Conservation (phyloP, 2,113 vertebrate species). For the Anolis carolinensis region DNA sequence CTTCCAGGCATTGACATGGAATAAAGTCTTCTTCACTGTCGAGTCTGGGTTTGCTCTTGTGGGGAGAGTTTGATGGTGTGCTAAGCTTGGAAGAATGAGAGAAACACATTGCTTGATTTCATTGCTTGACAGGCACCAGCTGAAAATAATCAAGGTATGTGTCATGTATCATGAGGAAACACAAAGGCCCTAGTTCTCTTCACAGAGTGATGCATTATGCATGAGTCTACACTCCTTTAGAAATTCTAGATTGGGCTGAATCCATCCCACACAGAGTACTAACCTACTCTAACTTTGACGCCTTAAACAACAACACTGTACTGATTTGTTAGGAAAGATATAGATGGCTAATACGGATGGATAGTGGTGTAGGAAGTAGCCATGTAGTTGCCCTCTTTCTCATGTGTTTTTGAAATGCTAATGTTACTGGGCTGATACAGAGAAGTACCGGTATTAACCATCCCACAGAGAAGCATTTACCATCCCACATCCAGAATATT, state of each 20-base stretch:
- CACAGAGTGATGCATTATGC: not conserved
- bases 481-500: not conserved
- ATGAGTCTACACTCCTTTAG: rapidly evolving
- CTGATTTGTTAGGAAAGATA: not conserved
- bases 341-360: not conserved
- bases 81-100: not conserved
- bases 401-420: not conserved
- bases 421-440: not conserved
- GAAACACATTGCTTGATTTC: rapidly evolving
- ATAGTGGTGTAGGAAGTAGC: not conserved
- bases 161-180: rapidly evolving
- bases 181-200: not conserved
- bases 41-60: not conserved
- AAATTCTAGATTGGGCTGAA: not conserved
- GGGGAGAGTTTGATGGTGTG: not conserved
- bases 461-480: not conserved
- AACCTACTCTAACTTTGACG: not conserved
- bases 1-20: not conserved
- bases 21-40: not conserved
- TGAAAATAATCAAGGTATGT: not conserved
- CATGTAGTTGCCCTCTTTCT: not conserved
- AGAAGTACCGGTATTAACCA: too few relatives aligned
- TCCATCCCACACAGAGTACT: not conserved
- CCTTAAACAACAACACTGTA: not conserved
- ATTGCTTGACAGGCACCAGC: not conserved